Conservation (phyloP, 2,888 invertebrate species). For the Endomychus coccineus region DNA sequence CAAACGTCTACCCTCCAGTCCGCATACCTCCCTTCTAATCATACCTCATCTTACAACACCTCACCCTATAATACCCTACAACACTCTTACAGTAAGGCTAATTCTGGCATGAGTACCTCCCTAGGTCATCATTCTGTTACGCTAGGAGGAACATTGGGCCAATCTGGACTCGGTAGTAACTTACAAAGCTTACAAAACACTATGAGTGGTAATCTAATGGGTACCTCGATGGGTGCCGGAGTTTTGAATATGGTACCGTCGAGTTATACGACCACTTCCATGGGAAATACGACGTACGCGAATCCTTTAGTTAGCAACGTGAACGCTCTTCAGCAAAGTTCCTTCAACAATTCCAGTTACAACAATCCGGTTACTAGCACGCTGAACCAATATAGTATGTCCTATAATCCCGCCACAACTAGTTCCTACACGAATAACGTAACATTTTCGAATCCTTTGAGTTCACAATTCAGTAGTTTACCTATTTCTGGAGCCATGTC, state of each 20-base stretch:
- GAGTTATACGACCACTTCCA: slow-evolving; percentile 46
- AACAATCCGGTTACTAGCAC: slow-evolving; percentile 44
- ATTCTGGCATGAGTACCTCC: slow-evolving; percentile 12
- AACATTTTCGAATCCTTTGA: slow-evolving; percentile 61
- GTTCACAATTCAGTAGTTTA: slow-evolving; percentile 51
- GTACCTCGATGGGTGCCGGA: slow-evolving; percentile 22
- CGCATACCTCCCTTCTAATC: slow-evolving; percentile 21
- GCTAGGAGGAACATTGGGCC: background rate
- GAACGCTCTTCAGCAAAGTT: slow-evolving; percentile 28
- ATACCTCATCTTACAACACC: slow-evolving; percentile 19
- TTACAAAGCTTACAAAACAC: slow-evolving; percentile 8
- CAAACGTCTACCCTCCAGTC: slow-evolving; percentile 31
- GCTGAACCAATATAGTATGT: slow-evolving; percentile 45
- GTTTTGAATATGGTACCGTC: slow-evolving; percentile 43
- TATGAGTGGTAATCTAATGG: no score
- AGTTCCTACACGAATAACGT: slow-evolving; percentile 41
- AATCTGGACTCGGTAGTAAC: background rate
- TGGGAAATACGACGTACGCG: slow-evolving; percentile 49
- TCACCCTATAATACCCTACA: slow-evolving; percentile 37
- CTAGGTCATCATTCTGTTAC: background rate
- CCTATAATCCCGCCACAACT: slow-evolving; percentile 38
- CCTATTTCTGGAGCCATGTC: slow-evolving; percentile 40
- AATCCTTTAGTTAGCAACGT: slow-evolving; percentile 41
- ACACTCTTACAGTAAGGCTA: slow-evolving; percentile 32
- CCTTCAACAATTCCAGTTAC: slow-evolving; percentile 47